These are phyloP conservation scores for Halcyon smyrnensis DNA, from an alignment of 2,797 vertebrate genomes.

Conservation along the genomic window DNA sequence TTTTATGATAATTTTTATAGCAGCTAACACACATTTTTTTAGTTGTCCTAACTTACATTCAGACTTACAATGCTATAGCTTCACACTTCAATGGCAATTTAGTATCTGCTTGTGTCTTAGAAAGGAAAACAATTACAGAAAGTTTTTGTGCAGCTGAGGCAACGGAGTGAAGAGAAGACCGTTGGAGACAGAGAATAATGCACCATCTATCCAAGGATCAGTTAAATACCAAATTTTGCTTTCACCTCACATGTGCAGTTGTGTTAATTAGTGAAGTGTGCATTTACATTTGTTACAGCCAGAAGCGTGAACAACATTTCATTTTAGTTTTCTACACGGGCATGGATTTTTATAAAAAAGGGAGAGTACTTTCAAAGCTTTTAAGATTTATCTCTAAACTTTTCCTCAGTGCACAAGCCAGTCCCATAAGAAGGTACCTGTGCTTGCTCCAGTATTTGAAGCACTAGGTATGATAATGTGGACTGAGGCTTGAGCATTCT, in stretches of 20 bases:
- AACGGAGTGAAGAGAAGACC: neutral
- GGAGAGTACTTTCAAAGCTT: neutral
- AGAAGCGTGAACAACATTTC: fast-evolving
- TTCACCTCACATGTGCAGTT: neutral
- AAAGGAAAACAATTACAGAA: neutral
- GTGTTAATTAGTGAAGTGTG: neutral
- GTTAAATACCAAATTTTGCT: neutral
- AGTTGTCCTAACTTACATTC: neutral
- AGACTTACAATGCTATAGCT: neutral
- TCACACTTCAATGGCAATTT: neutral
- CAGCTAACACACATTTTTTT: neutral
- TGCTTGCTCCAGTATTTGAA: neutral
- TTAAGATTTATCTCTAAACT: neutral
- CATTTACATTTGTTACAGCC: neutral
- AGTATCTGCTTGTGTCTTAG: neutral
- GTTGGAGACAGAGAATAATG: neutral
- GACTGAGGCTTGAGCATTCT: neutral
- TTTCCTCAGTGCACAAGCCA: neutral
- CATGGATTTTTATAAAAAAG: neutral
- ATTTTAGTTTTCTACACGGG: neutral
- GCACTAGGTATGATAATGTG: neutral
- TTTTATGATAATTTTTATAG: neutral
- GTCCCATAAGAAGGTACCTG: neutral
- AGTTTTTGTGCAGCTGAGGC: neutral
- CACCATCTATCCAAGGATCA: neutral